Evolutionary conservation across 30 jellyfish, hydroid and myxozoan genomes (phyloP), one percentile per base, ranked within the genome.

Genomic region (Chrysaora quinquecirrha): DNA sequence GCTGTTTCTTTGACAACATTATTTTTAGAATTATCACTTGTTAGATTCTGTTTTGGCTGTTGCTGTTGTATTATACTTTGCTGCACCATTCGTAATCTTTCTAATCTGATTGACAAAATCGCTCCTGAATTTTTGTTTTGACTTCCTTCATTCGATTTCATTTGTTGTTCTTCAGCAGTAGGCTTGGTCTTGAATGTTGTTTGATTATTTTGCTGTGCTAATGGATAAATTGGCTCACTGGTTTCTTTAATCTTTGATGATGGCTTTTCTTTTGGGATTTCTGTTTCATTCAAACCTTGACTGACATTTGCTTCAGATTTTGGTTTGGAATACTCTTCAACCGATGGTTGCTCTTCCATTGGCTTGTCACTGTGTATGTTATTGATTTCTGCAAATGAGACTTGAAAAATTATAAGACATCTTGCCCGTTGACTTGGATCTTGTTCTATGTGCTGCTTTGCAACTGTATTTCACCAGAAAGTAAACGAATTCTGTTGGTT

Each of bases 311-410:
- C 88, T 19, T 72, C 87, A 29, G 87, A 72, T 32, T 62, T 63
- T 9, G 95, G 87, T 56, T 64, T 72, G 18, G 87, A 49, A 31
- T 46, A 70, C 21, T 70, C 96, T 12, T 74, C 82, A 0, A 31
- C 48, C 21, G 74, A 18, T 0, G 68, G 33, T 9, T 56, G 73
- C 71, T 86, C 90, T 4, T 67, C 65, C 27, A 58, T 54, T 35
- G 90, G 87, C 73, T 76, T 73, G 69, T 86, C 86, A 43, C 88
- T 68, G 30, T 76, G 80, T 18, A 71, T 58, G 54, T 86, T 73
- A 78, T 77, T 80, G 64, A 65, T 70, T 82, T 76, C 88, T 48
- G 46, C 34, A 27, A n/a, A n/a, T n/a, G n/a, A n/a, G n/a, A n/a
- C n/a, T n/a, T n/a, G n/a, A n/a, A n/a, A n/a, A n/a, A n/a, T n/a